Evolutionary conservation across 2,113 vertebrate species (phyloP).

Genomic region (Stomatorhinus ivindoensis): DNA sequence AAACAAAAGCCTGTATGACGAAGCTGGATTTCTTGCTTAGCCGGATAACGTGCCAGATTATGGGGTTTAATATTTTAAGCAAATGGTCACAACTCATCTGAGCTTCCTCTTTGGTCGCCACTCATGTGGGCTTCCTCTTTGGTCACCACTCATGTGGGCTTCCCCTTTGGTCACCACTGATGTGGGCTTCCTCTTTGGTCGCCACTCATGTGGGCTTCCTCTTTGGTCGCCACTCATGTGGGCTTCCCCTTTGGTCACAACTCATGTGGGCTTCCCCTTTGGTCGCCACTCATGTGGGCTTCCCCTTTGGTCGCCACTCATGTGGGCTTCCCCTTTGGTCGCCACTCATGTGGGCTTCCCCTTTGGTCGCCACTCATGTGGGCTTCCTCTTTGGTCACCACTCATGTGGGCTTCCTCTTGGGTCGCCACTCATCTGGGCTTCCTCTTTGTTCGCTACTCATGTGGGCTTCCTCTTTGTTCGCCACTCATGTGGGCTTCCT

Average conservation of each 20-base stretch:
- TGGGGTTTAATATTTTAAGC: neutral
- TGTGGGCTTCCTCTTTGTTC: neutral
- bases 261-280: neutral
- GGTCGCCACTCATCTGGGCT: neutral
- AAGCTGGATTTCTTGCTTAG: neutral
- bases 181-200: too few relatives aligned
- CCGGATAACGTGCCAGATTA: neutral
- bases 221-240: too few relatives aligned
- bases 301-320: neutral
- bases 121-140: too few relatives aligned
- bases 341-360: too few relatives aligned
- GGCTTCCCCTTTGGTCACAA: neutral
- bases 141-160: too few relatives aligned
- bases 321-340: too few relatives aligned
- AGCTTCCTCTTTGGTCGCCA: too few relatives aligned
- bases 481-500: neutral
- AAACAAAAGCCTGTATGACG: neutral
- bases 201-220: too few relatives aligned
- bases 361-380: too few relatives aligned
- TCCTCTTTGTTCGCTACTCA: neutral
- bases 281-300: neutral
- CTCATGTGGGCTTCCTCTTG: neutral
- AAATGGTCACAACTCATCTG: neutral
- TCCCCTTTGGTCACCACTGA: too few relatives aligned
- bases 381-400: too few relatives aligned